Conservation (phyloP, 1,140 invertebrate genomes). For the Brachionus manjavacas region DNA sequence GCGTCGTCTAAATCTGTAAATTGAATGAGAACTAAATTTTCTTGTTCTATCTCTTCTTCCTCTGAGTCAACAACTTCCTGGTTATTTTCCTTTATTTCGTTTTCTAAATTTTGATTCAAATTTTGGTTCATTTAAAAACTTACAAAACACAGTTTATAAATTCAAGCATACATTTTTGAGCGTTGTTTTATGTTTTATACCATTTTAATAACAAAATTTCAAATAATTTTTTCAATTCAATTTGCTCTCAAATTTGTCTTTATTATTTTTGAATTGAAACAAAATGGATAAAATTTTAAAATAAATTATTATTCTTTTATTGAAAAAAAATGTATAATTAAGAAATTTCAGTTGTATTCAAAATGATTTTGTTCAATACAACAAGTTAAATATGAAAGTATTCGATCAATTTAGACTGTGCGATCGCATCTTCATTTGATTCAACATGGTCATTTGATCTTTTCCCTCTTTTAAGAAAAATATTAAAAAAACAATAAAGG, state of each 20-base stretch:
- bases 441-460: background rate
- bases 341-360: background rate
- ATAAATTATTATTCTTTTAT: background rate
- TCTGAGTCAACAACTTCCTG: background rate
- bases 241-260: background rate
- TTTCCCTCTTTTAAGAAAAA: background rate
- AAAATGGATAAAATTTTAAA: background rate
- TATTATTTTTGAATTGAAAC: background rate
- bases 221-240: background rate
- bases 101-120: conserved; percentile 3
- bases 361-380: background rate
- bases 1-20: conserved; percentile 42
- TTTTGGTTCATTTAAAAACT: background rate
- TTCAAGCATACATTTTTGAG: background rate
- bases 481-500: background rate
- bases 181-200: background rate
- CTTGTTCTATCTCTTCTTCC: background rate
- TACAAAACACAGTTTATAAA: background rate
- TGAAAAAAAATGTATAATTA: background rate
- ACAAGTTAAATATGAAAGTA: background rate
- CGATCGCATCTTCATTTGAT: background rate
- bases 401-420: background rate
- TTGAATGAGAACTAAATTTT: conserved; percentile 18
- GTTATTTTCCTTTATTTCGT: background rate
- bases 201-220: background rate